Conservation (phyloP, 2,113 vertebrate species). For the Oenanthe oenanthe region DNA sequence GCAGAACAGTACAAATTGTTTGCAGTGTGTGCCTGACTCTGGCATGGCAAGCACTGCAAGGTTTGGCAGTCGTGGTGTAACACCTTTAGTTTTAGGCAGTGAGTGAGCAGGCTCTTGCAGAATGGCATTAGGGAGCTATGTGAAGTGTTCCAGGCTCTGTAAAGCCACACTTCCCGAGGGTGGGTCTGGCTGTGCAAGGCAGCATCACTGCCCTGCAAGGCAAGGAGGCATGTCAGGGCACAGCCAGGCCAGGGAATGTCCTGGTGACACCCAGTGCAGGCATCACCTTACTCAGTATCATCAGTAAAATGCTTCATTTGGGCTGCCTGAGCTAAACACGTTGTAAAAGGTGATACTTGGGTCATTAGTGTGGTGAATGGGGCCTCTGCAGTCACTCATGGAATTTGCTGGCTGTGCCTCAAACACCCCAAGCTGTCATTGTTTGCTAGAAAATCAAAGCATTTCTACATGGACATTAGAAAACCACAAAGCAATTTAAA, state of each 20-base stretch:
- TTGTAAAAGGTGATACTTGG: background rate
- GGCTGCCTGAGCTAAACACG: background rate
- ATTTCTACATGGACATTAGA: background rate
- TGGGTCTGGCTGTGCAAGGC: background rate
- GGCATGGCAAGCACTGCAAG: background rate
- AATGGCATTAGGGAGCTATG: background rate
- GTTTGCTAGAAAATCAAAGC: background rate
- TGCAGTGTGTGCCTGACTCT: background rate
- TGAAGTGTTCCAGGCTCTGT: background rate
- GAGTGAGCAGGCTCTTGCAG: background rate
- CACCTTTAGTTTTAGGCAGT: background rate
- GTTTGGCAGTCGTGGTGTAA: background rate
- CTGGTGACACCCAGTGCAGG: background rate
- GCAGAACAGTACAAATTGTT: background rate
- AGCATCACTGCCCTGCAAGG: rapidly evolving
- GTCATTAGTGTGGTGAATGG: background rate
- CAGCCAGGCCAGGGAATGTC: background rate
- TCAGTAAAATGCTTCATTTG: background rate
- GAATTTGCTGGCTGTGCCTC: background rate
- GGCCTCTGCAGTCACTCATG: background rate
- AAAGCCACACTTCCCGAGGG: background rate
- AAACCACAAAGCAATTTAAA: background rate
- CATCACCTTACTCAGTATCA: background rate
- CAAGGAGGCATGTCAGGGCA: background rate
- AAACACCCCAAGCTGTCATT: background rate